Conservation (phyloP, 2,888 invertebrate species). For the Laothoe populi region DNA sequence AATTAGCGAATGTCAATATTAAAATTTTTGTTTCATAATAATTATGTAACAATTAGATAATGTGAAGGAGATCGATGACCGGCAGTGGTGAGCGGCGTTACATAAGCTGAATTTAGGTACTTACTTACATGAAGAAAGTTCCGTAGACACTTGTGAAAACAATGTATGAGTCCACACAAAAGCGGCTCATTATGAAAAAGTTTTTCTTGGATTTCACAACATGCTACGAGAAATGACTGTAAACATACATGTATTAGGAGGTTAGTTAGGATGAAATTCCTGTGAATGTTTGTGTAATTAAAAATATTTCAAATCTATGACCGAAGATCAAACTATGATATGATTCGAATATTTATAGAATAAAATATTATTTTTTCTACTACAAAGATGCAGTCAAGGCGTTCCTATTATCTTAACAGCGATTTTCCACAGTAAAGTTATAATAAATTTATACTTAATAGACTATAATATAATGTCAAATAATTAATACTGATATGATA, state of each 20-base stretch:
- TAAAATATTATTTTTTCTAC: no score
- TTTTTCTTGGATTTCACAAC: conserved; percentile 19
- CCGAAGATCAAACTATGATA: no score
- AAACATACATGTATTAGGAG: no score
- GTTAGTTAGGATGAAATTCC: no score
- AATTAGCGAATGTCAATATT: conserved; percentile 55
- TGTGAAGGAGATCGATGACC: conserved; percentile 62
- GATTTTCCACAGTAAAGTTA: no score
- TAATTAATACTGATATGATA: no score
- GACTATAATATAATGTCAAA: no score
- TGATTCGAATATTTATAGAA: no score
- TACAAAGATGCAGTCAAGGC: no score
- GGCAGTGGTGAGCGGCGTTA: conserved; percentile 59
- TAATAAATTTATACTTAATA: no score
- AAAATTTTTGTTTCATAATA: conserved; percentile 62
- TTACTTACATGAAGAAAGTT: conserved; percentile 61
- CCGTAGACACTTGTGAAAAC: conserved; percentile 36
- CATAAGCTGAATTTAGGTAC: conserved; percentile 53
- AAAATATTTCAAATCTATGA: not conserved
- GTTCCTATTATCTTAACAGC: no score
- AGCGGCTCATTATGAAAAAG: conserved; percentile 4
- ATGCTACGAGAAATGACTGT: conserved; percentile 5
- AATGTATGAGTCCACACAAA: conserved; percentile 19
- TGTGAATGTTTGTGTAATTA: not conserved
- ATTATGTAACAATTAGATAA: conserved; percentile 77